Conservation (phyloP, 2,113 vertebrate species). For the Parotia lawesii region DNA sequence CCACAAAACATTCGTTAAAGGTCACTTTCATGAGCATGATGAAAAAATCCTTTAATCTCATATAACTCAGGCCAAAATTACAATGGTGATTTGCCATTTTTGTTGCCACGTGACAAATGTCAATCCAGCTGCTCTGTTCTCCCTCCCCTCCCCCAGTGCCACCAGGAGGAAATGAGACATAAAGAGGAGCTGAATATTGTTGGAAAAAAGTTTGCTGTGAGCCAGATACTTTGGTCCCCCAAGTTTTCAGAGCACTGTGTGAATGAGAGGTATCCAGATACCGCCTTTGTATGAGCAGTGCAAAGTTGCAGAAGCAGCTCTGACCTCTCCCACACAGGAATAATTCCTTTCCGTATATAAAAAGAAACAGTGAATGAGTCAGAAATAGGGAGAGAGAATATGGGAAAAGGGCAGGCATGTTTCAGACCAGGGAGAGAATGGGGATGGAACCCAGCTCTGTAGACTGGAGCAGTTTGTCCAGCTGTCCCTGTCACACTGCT, state of each 20-base stretch:
- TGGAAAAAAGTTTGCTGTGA: neutral
- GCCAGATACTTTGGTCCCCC: neutral
- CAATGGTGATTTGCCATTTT: neutral
- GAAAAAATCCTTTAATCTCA: neutral
- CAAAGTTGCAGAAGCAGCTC: neutral
- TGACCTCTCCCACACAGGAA: conserved; percentile 1
- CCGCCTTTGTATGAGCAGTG: fast-evolving
- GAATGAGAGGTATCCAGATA: neutral
- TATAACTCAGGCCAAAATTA: neutral
- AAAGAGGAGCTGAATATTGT: neutral
- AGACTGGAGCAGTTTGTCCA: neutral
- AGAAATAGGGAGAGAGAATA: neutral
- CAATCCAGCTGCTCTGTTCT: neutral
- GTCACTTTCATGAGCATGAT: neutral
- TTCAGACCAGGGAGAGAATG: neutral
- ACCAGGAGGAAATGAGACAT: neutral
- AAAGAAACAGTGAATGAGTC: conserved; percentile 18
- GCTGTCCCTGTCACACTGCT: neutral
- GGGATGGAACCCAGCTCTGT: neutral
- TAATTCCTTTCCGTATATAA: neutral
- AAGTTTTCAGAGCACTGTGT: neutral
- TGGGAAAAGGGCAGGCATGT: neutral
- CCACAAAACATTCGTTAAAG: neutral
- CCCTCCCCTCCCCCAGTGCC: neutral
- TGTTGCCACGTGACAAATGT: neutral